Evolutionary conservation across 1,140 invertebrate species (phyloP).

Genomic region (Subanguina moxae): DNA sequence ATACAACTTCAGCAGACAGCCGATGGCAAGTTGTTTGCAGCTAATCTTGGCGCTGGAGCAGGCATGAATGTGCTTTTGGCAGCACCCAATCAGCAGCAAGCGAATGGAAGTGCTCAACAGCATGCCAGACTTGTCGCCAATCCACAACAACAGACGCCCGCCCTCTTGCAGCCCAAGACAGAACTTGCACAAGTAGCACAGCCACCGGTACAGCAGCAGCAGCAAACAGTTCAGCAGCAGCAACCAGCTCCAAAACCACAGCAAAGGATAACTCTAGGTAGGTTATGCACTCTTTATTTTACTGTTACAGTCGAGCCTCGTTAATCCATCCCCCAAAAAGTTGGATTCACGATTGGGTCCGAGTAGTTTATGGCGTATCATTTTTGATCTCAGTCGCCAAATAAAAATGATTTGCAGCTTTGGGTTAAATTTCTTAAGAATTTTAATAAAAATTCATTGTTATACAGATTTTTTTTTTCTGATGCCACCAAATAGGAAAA

Average conservation of each 20-base stretch:
- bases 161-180: neutral
- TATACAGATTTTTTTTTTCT: too few species aligned
- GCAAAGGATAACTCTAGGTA: slow-evolving; percentile 56
- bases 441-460: too few species aligned
- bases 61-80: neutral
- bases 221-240: slow-evolving; percentile 6
- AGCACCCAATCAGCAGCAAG: too few species aligned
- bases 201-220: slow-evolving; percentile 1
- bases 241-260: slow-evolving; percentile 26
- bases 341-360: too few species aligned
- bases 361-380: too few species aligned
- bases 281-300: too few species aligned
- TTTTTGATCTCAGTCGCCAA: too few species aligned
- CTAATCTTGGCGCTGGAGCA: slow-evolving; percentile 1
- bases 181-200: neutral
- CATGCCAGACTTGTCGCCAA: neutral
- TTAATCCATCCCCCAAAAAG: too few species aligned
- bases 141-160: neutral
- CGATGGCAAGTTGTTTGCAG: slow-evolving; percentile 23
- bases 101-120: neutral
- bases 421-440: too few species aligned
- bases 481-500: too few species aligned
- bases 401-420: too few species aligned
- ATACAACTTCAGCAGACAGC: slow-evolving; percentile 20
- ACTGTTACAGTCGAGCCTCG: too few species aligned